Conservation (phyloP, 2,888 invertebrate species). For the Criorhina ranunculi region DNA sequence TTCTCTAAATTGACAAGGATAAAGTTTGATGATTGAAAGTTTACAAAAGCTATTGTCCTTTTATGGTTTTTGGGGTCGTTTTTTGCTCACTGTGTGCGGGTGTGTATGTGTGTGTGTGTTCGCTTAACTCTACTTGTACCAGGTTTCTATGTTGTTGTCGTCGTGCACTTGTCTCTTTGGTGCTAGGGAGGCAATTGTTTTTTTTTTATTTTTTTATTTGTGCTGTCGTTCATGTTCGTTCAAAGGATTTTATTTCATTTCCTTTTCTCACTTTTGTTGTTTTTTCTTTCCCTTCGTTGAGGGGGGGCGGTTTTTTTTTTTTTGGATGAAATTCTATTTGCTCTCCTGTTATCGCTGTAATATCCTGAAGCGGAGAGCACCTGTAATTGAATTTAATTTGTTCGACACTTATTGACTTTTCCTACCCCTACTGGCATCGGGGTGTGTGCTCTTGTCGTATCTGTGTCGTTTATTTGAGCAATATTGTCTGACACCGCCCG, state of each 20-base stretch:
- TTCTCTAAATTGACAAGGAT: conserved; percentile 74
- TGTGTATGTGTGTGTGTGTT: conserved; percentile 20
- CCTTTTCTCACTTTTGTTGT: conserved; percentile 51
- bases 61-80: conserved; percentile 71
- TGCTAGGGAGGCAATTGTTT: conserved; percentile 43
- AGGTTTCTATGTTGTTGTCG: conserved; percentile 40
- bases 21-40: conserved; percentile 77
- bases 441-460: conserved; percentile 33
- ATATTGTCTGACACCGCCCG: conserved; percentile 50
- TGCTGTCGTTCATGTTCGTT: conserved; percentile 54
- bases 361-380: conserved; percentile 76
- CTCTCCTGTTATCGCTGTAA: conserved; percentile 75
- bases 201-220: conserved; percentile 46
- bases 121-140: conserved; percentile 31
- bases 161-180: conserved; percentile 49
- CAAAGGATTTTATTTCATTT: conserved; percentile 75
- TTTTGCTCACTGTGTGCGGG: conserved; percentile 1
- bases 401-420: conserved; percentile 77
- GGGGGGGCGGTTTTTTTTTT: conserved; percentile 11
- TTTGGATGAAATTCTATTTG: conserved; percentile 74
- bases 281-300: conserved; percentile 17
- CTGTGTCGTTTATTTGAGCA: conserved; percentile 68
- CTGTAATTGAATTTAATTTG: conserved; percentile 77
- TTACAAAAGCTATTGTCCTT: conserved; percentile 77
- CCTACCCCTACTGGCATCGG: conserved; percentile 21